Conservation (phyloP, 1,140 invertebrate species). For the Charaxes varanes region DNA sequence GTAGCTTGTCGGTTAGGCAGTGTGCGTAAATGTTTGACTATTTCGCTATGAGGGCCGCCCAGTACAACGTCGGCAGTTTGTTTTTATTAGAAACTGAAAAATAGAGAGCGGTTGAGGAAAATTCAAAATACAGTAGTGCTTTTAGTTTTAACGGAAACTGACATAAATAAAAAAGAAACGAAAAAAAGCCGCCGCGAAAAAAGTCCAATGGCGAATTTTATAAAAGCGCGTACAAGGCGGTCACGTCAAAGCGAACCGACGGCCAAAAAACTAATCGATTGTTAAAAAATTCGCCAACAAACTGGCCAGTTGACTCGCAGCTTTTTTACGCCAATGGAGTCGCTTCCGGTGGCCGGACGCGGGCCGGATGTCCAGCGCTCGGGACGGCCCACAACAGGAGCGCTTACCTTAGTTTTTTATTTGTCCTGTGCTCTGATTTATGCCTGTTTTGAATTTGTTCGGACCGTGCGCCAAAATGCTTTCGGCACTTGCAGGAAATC, state of each 20-base stretch:
- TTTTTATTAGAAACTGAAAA: no score
- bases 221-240: conserved; percentile 24
- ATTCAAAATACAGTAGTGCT: conserved; percentile 4
- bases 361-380: conserved; percentile 31
- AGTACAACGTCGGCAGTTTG: no score
- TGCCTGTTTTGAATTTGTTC: conserved; percentile 67
- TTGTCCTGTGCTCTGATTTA: conserved; percentile 66
- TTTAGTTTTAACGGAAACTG: conserved; percentile 12
- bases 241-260: conserved; percentile 21
- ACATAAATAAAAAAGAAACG: conserved; percentile 14
- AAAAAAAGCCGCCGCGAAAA: conserved; percentile 12
- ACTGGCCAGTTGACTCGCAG: conserved; percentile 57
- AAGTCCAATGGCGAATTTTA: conserved; percentile 24
- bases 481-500: conserved; percentile 52
- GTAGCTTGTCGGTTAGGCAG: no score
- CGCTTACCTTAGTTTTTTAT: conserved; percentile 72
- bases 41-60: no score
- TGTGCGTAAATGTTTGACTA: no score
- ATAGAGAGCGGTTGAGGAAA: no score
- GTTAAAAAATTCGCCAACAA: conserved; percentile 42
- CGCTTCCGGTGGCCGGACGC: conserved; percentile 52
- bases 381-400: conserved; percentile 54
- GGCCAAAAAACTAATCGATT: conserved; percentile 35
- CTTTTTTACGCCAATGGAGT: conserved; percentile 64
- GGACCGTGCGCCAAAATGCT: conserved; percentile 55